Base-by-base conservation (phyloP, 2,888 invertebrate species). In the Idaea dimidiata region DNA sequence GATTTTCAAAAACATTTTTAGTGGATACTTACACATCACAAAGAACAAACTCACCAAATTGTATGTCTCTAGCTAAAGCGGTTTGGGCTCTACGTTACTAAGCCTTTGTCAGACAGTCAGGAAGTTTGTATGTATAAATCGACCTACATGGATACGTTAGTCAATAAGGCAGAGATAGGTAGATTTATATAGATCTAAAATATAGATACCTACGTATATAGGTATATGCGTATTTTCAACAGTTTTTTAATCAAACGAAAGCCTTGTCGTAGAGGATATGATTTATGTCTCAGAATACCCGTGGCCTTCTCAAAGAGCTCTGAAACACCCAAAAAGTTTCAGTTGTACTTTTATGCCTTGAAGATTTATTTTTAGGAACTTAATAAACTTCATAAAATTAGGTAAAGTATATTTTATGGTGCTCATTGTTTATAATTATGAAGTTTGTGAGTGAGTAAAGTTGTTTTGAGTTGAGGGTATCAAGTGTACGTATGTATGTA, bases 401-500 rank as follows among this genome's bases (percentile, higher is more conserved):
- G 43, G 43, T 43, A 43, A n/a, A 43, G 43, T 43, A 67, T 64
- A 56, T 70, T 68, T 70, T 71, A 71, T 70, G 71, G 66, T 68
- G 67, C 68, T 68, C 65, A 66, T 67, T 70, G 71, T 68, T 70
- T 68, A 60, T 67, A 71, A 71, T 70, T 69, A 69, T 55, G 63
- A 60, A 66, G 66, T 62, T n/a, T 66, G 58, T 58, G 66, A 61
- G 62, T 65, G 57, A 33, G 57, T 54, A 56, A 58, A 53, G 43
- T 33, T 65, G 55, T 59, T 62, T 61, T 59, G 59, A 62, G 54
- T 63, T 43, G 43, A 7, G 43, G 43, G 43, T 43, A 43, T 43
- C 43, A 43, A 43, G 10, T 43, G 6, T 43, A 43, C 14, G 43
- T 43, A 43, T 43, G 43, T 43, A 43, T 43, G 8, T 24, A 24